phyloP scores from a whole-genome alignment of 2,113 vertebrate genomes.

The Sturnira hondurensis region DNA sequence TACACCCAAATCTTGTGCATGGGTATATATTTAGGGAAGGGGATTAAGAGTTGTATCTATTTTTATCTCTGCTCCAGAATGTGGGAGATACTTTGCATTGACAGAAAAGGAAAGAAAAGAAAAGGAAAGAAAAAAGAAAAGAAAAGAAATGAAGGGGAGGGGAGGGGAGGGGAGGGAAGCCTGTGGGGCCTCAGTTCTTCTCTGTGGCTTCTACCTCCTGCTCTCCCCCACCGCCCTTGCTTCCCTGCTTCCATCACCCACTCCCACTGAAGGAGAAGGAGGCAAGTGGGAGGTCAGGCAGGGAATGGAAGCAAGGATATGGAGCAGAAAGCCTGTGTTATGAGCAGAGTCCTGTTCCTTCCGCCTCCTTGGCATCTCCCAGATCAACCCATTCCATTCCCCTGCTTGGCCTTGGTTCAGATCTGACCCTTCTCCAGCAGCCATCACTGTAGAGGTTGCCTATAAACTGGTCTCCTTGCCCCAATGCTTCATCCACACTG shows the following conservation, averaged over 20 bases:
- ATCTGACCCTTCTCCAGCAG: not conserved
- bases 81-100: not conserved
- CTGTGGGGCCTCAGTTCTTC: not conserved
- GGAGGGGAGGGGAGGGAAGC: no score
- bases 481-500: not conserved
- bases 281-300: not conserved
- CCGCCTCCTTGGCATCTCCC: not conserved
- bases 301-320: not conserved
- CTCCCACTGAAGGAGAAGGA: not conserved
- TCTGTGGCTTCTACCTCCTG: not conserved
- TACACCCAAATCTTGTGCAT: not conserved
- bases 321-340: not conserved
- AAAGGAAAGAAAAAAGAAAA: not conserved
- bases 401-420: not conserved
- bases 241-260: not conserved
- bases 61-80: not conserved
- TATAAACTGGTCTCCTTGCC: not conserved
- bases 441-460: not conserved
- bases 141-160: no score
- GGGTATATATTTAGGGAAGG: not conserved
- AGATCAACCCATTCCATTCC: not conserved
- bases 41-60: not conserved
- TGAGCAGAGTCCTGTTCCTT: not conserved
- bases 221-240: no score
- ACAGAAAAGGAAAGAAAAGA: rapidly evolving